Conservation (phyloP, 1,140 invertebrate species). For the Chrysomallon squamiferum region DNA sequence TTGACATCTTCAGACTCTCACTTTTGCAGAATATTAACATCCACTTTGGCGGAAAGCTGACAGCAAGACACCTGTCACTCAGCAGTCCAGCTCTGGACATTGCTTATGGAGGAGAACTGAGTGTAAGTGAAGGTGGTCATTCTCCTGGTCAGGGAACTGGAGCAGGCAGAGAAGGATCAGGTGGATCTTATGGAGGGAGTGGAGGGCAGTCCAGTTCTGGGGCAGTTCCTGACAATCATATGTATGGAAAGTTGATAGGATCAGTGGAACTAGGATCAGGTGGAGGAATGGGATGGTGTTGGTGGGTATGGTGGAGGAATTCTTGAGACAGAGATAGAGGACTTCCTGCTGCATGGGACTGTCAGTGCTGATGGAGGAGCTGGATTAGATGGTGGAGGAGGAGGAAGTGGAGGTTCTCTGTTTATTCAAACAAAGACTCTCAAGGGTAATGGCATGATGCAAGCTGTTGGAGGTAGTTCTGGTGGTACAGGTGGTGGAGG, state of each 20-base stretch:
- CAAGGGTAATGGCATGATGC: too few relatives aligned
- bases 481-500: conserved; percentile 31
- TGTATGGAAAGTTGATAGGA: conserved; percentile 31
- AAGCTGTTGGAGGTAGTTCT: conserved; percentile 24
- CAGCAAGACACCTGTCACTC: conserved; percentile 28
- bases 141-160: conserved; percentile 17
- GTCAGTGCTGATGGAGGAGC: conserved; percentile 32
- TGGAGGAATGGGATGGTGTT: conserved; percentile 9
- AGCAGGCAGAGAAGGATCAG: conserved; percentile 24
- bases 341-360: conserved; percentile 34
- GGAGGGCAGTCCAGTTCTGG: conserved; percentile 28
- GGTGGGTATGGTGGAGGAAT: conserved; percentile 42
- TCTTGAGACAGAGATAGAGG: conserved; percentile 17
- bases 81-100: conserved; percentile 26
- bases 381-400: conserved; percentile 23
- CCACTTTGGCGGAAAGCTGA: conserved; percentile 38
- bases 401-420: conserved; percentile 46
- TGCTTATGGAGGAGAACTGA: conserved; percentile 34
- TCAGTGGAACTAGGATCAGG: conserved; percentile 40
- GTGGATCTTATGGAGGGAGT: conserved; percentile 39
- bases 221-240: conserved; percentile 23
- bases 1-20: conserved; percentile 24
- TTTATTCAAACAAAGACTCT: too few relatives aligned
- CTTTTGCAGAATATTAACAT: conserved; percentile 34
- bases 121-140: conserved; percentile 25